Evolutionary conservation across 2,113 vertebrate species (phyloP).

Genomic region (Psophia crepitans): DNA sequence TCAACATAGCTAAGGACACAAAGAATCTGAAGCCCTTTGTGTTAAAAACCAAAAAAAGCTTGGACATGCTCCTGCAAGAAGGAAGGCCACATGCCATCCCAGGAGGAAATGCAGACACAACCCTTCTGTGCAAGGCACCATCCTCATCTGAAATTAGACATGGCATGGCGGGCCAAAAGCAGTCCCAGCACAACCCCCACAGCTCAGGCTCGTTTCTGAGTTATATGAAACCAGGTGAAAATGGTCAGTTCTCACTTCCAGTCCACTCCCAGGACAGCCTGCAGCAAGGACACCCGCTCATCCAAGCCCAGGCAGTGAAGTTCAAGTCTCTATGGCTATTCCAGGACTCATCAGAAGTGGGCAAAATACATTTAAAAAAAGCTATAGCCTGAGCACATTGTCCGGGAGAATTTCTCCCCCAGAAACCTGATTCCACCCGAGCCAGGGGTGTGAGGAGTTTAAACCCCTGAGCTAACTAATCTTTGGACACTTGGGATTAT

Average conservation of each 20-base stretch:
- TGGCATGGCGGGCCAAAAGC: accelerated
- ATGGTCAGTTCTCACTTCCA: background rate
- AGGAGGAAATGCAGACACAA: background rate
- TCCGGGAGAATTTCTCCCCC: background rate
- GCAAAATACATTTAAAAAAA: accelerated
- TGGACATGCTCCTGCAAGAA: background rate
- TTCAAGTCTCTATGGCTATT: background rate
- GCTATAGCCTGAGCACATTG: accelerated
- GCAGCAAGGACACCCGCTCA: background rate
- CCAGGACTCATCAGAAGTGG: too few species aligned
- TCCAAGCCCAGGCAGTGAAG: background rate
- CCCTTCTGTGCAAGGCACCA: background rate
- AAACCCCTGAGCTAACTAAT: background rate
- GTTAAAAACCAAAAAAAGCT: too few species aligned
- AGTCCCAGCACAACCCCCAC: accelerated
- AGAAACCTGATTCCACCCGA: accelerated
- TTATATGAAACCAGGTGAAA: background rate
- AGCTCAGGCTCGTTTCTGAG: accelerated
- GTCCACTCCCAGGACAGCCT: background rate
- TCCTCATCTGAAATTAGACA: accelerated
- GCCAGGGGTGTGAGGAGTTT: too few species aligned
- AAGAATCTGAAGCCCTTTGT: background rate
- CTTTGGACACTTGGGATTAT: background rate
- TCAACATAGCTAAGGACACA: background rate
- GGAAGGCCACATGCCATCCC: accelerated